Base-by-base conservation (phyloP, 2,797 vertebrate genomes). In the Enteromius treurensis region DNA sequence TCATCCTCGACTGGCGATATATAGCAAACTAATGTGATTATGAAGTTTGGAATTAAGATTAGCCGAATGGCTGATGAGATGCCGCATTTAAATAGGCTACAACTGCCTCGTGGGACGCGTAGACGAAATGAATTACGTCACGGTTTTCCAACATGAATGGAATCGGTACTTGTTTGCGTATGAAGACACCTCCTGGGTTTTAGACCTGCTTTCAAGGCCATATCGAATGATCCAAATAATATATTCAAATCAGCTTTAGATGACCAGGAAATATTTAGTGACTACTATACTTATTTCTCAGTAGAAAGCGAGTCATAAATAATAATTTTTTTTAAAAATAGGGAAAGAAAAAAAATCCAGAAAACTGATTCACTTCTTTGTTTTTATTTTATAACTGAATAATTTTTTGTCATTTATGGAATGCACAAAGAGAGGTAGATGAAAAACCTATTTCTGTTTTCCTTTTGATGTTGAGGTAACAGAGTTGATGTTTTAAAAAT, bases 11-110 rank as follows among this genome's bases (percentile, higher is more conserved):
- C 70, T 58, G 79, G 53, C 26, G 60, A 26, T 26, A 45, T 62
- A 79, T 60, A 64, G 55, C 68, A 75, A 67, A 80, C 47, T 67
- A 65, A 75, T 75, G 32, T 64, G 77, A 73, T 55, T 47, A 80
- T 26, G 21, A 47, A 37, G 47, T 69, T 74, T 23, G 4, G 79
- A 81, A 62, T 26, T 58, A 14, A 47, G 62, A 75, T 76, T 62
- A 73, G 67, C 32, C 2, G 32, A 79, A 62, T 51, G 8, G 53
- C 37, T 58, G 68, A 71, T 71, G 68, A 71, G 69, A 74, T 62
- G 55, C 19, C 1, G 2, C 29, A 11, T 81, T 19, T 53, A 23
- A 64, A 73, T 49, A 11, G 42, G 42, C 42, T 45, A 74, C 73
- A 81, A 42, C 29, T 62, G 65, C 37, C 37, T 29, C 1, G 4